Conservation (phyloP, 2,888 invertebrate genomes). For the Noctuana brunneofusca region DNA sequence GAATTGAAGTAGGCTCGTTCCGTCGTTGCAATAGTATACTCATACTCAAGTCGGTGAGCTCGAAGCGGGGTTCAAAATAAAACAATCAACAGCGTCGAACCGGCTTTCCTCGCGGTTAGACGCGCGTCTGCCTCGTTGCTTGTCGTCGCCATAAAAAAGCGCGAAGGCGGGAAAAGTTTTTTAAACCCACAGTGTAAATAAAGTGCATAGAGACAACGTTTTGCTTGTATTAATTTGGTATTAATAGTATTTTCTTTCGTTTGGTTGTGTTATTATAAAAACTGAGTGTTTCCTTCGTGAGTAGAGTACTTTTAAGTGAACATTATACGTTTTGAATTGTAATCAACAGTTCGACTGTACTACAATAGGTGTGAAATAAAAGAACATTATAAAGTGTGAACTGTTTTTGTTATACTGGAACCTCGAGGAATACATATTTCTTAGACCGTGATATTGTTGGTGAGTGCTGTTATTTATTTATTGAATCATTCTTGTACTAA, state of each 20-base stretch:
- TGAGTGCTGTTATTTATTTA: neutral
- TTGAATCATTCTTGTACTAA: neutral
- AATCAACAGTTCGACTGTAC: conserved; percentile 9
- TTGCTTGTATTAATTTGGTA: neutral
- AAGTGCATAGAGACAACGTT: conserved; percentile 3
- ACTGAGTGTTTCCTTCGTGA: conserved; percentile 28
- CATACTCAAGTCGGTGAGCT: conserved; percentile 50
- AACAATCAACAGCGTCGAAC: conserved; percentile 70
- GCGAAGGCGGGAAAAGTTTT: conserved; percentile 67
- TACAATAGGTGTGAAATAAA: conserved; percentile 42
- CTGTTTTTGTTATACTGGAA: conserved; percentile 34
- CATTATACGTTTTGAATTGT: conserved; percentile 34
- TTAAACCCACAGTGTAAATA: conserved; percentile 27
- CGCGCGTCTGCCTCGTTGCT: conserved; percentile 50
- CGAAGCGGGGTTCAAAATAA: conserved; percentile 67
- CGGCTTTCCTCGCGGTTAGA: conserved; percentile 72
- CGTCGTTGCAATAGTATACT: conserved; percentile 42
- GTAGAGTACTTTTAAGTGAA: conserved; percentile 18
- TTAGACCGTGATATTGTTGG: conserved; percentile 22
- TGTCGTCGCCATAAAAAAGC: conserved; percentile 42
- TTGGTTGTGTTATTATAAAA: conserved; percentile 20
- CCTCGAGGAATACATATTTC: conserved; percentile 22
- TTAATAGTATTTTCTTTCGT: neutral
- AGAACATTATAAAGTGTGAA: conserved; percentile 38
- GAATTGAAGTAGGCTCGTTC: conserved; percentile 1